Evolutionary conservation across 2,797 vertebrate genomes (phyloP).

Genomic region (Nyctibius grandis): DNA sequence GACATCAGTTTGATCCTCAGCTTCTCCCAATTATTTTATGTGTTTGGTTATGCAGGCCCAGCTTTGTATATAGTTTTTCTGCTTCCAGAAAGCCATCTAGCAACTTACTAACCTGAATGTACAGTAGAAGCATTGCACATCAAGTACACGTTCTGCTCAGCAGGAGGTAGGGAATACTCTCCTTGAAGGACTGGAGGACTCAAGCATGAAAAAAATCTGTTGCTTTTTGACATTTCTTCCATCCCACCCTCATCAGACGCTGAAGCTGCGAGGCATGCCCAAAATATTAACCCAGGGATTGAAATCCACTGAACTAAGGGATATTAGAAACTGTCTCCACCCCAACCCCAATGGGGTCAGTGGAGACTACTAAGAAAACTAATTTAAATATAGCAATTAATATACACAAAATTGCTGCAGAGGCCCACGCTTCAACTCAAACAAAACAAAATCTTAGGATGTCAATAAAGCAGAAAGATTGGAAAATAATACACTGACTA

Average conservation of each 20-base stretch:
- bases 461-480: background rate
- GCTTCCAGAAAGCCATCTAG: background rate
- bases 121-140: background rate
- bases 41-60: background rate
- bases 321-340: background rate
- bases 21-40: background rate
- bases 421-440: background rate
- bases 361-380: background rate
- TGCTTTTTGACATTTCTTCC: background rate
- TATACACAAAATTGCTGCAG: background rate
- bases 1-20: background rate
- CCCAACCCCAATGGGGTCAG: background rate
- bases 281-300: background rate
- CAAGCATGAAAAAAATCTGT: background rate
- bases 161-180: background rate
- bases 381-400: background rate
- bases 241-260: background rate
- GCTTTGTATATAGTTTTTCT: background rate
- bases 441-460: background rate
- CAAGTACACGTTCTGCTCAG: background rate
- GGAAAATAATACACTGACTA: background rate
- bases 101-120: background rate
- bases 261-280: background rate
- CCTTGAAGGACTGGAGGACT: background rate
- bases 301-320: background rate